Conservation (phyloP, 2,888 invertebrate genomes). For the Drosophila vallismaia region DNA sequence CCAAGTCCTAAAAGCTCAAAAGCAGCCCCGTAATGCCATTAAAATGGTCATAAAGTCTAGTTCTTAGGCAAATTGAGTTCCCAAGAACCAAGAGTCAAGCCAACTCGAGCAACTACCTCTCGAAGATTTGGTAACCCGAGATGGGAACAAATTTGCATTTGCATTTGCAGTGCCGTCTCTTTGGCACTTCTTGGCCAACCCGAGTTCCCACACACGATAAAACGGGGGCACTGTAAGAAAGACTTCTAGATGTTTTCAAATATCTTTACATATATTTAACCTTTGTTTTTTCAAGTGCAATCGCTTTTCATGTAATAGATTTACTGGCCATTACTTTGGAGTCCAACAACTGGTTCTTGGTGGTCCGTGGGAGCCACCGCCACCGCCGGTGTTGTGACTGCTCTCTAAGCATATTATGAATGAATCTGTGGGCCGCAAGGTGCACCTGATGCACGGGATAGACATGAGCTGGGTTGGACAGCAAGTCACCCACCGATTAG, state of each 20-base stretch:
- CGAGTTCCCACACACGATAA: conserved; percentile 73
- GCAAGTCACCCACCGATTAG: conserved; percentile 34
- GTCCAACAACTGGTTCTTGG: conserved; percentile 48
- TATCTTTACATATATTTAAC: background rate
- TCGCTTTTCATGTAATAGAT: conserved; percentile 30
- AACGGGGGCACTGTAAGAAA: conserved; percentile 20
- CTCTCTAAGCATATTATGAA: conserved; percentile 49
- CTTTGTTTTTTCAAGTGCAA: background rate
- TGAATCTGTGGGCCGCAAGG: conserved; percentile 10
- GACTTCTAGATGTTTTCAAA: background rate
- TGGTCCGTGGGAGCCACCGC: conserved; percentile 61
- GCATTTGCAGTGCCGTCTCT: conserved; percentile 23
- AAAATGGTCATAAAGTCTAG: conserved; percentile 30
- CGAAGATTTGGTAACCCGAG: conserved; percentile 57
- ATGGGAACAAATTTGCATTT: conserved; percentile 41
- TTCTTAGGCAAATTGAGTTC: conserved; percentile 40
- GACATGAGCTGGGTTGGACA: conserved; percentile 18
- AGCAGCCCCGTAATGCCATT: conserved; percentile 34
- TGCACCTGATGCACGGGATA: conserved; percentile 22
- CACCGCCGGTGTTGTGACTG: conserved; percentile 59
- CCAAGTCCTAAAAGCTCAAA: conserved; percentile 14
- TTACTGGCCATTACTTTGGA: conserved; percentile 42
- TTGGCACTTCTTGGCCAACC: conserved; percentile 32
- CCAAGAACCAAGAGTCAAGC: conserved; percentile 26
- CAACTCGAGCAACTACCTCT: conserved; percentile 17